These are phyloP conservation scores for Nephotettix cincticeps DNA, from an alignment of 1,140 invertebrate species.

Conservation along the genomic window DNA sequence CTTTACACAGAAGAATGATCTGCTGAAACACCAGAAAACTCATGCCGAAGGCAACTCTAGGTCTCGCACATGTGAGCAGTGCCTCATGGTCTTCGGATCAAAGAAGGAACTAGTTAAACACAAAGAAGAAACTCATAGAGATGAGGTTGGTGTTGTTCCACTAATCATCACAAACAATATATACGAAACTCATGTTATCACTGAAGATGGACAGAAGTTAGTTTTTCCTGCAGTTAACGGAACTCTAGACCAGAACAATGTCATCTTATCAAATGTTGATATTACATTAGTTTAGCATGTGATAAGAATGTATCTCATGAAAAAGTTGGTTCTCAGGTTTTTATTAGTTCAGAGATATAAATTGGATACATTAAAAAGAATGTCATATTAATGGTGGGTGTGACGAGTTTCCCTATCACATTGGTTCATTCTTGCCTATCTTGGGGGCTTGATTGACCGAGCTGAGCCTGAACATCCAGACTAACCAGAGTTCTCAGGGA, in stretches of 20 bases:
- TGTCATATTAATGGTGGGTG: no score
- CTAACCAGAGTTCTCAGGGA: no score
- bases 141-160: background rate
- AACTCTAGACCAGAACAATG: background rate
- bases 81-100: background rate
- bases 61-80: background rate
- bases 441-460: no score
- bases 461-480: no score
- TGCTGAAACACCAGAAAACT: slow-evolving; percentile 47
- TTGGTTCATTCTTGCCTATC: no score
- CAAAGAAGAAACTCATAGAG: background rate
- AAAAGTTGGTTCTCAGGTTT: no score
- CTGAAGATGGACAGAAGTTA: slow-evolving; percentile 16
- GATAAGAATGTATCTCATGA: no score
- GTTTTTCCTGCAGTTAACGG: background rate
- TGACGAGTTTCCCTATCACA: no score
- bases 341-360: no score
- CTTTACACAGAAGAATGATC: slow-evolving; percentile 50
- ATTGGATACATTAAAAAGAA: no score
- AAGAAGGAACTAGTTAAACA: slow-evolving; percentile 4
- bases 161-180: background rate
- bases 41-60: slow-evolving; percentile 21
- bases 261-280: no score
- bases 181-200: slow-evolving; percentile 12
- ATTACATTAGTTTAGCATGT: no score